Conservation (phyloP, 2,113 vertebrate genomes). For the Vulpes ferrilata region DNA sequence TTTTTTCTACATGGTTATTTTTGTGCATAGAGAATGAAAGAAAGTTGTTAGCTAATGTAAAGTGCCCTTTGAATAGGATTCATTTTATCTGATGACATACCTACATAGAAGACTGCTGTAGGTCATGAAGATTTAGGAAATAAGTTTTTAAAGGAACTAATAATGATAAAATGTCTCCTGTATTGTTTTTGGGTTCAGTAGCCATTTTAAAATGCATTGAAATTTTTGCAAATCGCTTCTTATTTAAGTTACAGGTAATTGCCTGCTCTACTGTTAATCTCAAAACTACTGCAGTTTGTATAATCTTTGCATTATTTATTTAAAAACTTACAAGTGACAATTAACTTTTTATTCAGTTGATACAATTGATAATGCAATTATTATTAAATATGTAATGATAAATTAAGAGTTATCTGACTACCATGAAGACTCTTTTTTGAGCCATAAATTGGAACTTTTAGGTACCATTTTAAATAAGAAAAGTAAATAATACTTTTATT, state of each 20-base stretch:
- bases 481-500: constrained; percentile 45
- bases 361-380: background rate
- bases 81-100: background rate
- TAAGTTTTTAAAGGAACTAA: background rate
- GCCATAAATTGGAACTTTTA: background rate
- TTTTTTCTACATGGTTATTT: background rate
- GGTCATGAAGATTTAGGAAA: background rate
- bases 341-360: background rate
- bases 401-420: constrained; percentile 13
- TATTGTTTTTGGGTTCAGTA: background rate
- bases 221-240: background rate
- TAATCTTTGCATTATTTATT: constrained; percentile 49
- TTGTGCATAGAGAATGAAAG: background rate
- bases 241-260: constrained; percentile 16
- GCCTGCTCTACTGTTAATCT: constrained; percentile 28
- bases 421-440: background rate
- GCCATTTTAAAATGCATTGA: constrained; percentile 20
- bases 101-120: background rate
- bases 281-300: constrained; percentile 8
- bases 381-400: background rate
- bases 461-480: constrained; percentile 56
- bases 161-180: background rate
- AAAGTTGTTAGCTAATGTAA: background rate
- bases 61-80: background rate
- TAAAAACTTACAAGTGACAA: constrained; percentile 31